phyloP scores from a whole-genome alignment of 2,888 invertebrate genomes.

The Drosophila kambysellisi region DNA sequence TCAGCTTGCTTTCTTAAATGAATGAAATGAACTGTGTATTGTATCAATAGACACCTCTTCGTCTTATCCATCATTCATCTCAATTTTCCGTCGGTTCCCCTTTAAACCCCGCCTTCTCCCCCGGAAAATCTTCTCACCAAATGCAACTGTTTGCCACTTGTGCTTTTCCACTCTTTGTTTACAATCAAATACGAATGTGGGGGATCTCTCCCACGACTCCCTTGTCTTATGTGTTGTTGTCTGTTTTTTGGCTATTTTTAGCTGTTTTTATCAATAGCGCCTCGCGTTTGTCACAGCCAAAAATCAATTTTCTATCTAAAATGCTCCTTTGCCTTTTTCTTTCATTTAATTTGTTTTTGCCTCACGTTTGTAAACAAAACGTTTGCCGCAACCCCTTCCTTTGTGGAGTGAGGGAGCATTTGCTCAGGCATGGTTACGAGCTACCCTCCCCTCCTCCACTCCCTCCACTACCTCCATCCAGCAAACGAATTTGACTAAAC shows the following conservation, averaged over 20 bases:
- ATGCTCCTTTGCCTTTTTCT: slow-evolving; percentile 56
- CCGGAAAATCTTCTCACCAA: neutral
- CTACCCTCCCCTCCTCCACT: neutral
- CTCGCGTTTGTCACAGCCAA: slow-evolving; percentile 63
- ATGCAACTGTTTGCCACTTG: neutral
- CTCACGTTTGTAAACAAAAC: slow-evolving; percentile 76
- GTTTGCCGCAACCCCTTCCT: slow-evolving; percentile 19
- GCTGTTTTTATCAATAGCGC: slow-evolving; percentile 50
- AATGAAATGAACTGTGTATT: neutral
- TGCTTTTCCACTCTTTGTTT: slow-evolving; percentile 4
- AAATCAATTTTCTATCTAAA: slow-evolving; percentile 75
- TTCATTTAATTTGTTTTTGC: slow-evolving; percentile 38
- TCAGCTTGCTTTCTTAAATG: neutral
- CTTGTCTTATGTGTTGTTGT: slow-evolving; percentile 9
- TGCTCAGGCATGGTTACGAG: neutral
- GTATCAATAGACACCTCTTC: neutral
- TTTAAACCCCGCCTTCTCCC: neutral
- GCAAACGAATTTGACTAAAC: slow-evolving; percentile 75
- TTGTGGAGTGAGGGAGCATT: neutral
- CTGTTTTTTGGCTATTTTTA: slow-evolving; percentile 5
- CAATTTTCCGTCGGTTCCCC: neutral
- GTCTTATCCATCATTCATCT: neutral
- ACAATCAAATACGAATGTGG: slow-evolving; percentile 2
- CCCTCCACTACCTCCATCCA: slow-evolving; percentile 4
- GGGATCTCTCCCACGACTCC: neutral